Evolutionary conservation across 2,888 invertebrate species (phyloP).

Genomic region (Oxytorus armatus): DNA sequence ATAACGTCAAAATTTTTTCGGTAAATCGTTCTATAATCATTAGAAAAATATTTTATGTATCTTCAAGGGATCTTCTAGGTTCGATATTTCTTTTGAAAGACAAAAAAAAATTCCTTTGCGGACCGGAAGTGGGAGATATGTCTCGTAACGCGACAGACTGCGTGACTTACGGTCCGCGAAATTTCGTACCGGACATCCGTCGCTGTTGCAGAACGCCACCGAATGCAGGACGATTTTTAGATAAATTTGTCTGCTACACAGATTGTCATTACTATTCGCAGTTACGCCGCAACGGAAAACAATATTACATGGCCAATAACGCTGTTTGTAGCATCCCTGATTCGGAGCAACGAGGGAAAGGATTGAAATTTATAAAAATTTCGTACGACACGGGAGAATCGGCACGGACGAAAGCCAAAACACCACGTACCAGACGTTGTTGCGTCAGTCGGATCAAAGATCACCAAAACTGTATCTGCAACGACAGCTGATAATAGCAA

Average conservation of each 20-base stretch:
- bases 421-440: not conserved
- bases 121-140: slow-evolving; percentile 27
- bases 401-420: not conserved
- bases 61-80: too few species aligned
- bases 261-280: not conserved
- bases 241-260: not conserved
- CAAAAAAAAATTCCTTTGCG: not conserved
- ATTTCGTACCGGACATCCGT: slow-evolving; percentile 16
- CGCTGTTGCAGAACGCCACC: slow-evolving; percentile 23
- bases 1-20: not conserved
- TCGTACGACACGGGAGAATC: too few species aligned
- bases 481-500: not conserved
- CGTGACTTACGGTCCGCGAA: not conserved
- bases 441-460: not conserved
- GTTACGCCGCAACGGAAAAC: not conserved
- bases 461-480: not conserved
- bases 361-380: too few species aligned
- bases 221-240: not conserved
- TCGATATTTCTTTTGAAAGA: not conserved
- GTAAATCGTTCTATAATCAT: too few species aligned
- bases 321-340: not conserved
- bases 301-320: not conserved
- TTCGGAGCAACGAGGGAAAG: not conserved
- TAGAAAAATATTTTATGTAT: too few species aligned
- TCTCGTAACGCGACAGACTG: not conserved